Evolutionary conservation across 2,113 vertebrate species (phyloP), one percentile per base, ranked within the genome.

Genomic region (Isurus oxyrinchus): DNA sequence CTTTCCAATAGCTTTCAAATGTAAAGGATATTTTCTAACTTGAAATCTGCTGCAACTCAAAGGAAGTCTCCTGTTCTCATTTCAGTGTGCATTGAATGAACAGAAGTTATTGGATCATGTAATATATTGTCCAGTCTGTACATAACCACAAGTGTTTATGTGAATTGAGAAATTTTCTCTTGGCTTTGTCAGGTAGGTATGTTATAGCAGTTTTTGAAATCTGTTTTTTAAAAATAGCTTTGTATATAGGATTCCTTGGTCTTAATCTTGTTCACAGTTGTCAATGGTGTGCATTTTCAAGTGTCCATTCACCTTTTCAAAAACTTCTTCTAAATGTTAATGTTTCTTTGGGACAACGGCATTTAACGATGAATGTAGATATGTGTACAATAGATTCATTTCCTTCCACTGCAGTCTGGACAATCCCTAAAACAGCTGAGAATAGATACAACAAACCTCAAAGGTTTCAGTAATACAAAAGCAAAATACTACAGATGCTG

Each of bases 171-270:
- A 72, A 72, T 95, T 11, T 72, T 76, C 44, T 27, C 66, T 76
- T 72, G 66, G 23, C 16, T 76, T 95, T 53, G 94, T 55, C 25
- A 72, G 31, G 40, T 94, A 23, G 59, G 35, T 63, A 35, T 63
- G 8, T 63, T 94, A 10, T 72, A 53, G 94, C 35, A 44, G 67
- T 31, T 95, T 95, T 95, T 66, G 49, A 95, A 95, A 35, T 76
- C 5, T 95, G 94, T 95, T 72, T 49, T 95, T 95, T 95, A 53
- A 49, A 76, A 72, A 53, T 63, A 95, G 13, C 8, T 95, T 95
- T 94, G 90, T 94, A 94, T 63, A 14, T 95, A 72, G 44, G 27
- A 95, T 95, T 44, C 16, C 1, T 49, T 67, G 23, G 61, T 67
- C 40, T 44, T 66, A 67, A 44, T 63, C n/a, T 49, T 95, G 40